Conservation (phyloP, 2,113 vertebrate genomes). For the Andinoacara biseriatus region DNA sequence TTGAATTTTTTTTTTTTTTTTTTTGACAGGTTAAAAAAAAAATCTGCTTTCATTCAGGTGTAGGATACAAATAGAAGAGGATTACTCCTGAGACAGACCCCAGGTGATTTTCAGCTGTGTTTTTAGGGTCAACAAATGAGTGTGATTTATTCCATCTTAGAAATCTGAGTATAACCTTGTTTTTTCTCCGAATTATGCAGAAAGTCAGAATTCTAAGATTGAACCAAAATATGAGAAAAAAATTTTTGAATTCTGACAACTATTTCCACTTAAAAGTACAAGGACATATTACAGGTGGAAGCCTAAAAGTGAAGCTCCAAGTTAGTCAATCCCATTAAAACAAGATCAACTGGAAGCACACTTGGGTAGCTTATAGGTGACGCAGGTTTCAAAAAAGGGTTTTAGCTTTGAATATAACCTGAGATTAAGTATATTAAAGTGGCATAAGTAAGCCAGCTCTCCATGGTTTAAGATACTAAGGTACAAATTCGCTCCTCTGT, state of each 20-base stretch:
- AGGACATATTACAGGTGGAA: background rate
- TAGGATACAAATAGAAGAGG: background rate
- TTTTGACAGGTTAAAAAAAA: background rate
- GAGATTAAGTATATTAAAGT: slow-evolving; percentile 12
- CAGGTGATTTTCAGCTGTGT: background rate
- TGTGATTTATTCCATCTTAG: background rate
- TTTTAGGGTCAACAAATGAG: background rate
- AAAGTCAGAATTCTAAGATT: too few species aligned
- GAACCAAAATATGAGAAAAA: too few species aligned
- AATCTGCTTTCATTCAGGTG: background rate
- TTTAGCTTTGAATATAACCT: background rate
- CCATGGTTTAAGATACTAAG: background rate
- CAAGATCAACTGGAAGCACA: background rate
- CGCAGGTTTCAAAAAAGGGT: background rate
- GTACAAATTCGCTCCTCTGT: background rate
- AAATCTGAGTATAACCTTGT: too few species aligned
- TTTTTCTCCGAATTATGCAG: too few species aligned
- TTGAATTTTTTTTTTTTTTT: background rate
- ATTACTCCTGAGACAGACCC: background rate
- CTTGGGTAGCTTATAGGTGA: background rate
- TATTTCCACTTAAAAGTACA: background rate
- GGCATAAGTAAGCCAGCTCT: slow-evolving; percentile 15
- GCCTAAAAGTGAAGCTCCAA: background rate
- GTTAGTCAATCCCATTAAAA: background rate
- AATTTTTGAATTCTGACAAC: too few species aligned